phyloP scores from a whole-genome alignment of 2,888 invertebrate species.

The Epiblema foenella region DNA sequence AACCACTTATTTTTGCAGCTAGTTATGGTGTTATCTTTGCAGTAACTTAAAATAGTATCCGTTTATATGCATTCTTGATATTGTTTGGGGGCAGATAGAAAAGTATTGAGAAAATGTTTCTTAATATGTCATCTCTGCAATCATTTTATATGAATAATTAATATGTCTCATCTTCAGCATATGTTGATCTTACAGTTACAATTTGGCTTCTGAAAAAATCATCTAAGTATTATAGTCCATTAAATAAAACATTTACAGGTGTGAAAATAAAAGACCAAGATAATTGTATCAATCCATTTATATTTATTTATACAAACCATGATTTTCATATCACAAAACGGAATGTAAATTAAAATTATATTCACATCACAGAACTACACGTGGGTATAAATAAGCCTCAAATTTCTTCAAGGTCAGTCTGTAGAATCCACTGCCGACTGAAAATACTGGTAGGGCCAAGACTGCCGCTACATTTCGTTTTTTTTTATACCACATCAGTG shows the following conservation, averaged over 20 bases:
- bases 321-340: constrained; percentile 59
- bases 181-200: not conserved
- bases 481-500: too few species aligned
- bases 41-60: too few species aligned
- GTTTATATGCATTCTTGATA: too few species aligned
- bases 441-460: too few species aligned
- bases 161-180: too few species aligned
- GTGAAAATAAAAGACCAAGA: not conserved
- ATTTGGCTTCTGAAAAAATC: not conserved
- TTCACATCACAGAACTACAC: constrained; percentile 38
- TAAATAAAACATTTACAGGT: not conserved
- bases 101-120: too few species aligned
- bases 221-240: not conserved
- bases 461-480: too few species aligned
- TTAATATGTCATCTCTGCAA: too few species aligned
- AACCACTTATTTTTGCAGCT: too few species aligned
- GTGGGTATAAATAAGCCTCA: constrained; percentile 38
- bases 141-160: too few species aligned
- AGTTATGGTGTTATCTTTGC: too few species aligned
- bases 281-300: constrained; percentile 61
- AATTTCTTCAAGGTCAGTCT: constrained; percentile 22
- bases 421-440: constrained; percentile 5
- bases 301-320: constrained; percentile 59
- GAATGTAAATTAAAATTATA: constrained; percentile 54
- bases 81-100: too few species aligned